A percentile compares a stretch with the other conserved stretches of the same genome.
Conservation (phyloP, 2,888 invertebrate species). For the Eupithecia subumbrata region DNA sequence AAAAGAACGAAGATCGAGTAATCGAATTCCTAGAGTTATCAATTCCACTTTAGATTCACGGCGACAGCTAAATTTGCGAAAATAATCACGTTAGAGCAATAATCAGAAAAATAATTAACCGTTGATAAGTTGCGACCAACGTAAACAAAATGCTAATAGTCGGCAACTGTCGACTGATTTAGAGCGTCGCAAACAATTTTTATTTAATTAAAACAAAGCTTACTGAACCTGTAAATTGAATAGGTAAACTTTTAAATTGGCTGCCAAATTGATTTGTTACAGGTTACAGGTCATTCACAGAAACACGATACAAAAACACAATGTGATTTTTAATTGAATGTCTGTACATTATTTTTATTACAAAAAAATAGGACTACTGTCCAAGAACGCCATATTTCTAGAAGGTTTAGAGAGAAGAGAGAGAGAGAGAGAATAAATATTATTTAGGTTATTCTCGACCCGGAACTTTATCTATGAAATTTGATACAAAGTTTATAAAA, state of each 20-base stretch:
- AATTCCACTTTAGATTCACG: not conserved
- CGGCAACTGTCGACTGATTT: conserved; percentile 25
- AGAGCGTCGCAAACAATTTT: conserved; percentile 24
- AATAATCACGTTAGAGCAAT: conserved; percentile 25
- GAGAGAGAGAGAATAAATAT: no score
- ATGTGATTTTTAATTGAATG: not conserved
- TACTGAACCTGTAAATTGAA: conserved; percentile 11
- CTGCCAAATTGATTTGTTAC: conserved; percentile 2
- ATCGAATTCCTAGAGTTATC: not conserved
- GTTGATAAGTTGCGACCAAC: conserved; percentile 11
- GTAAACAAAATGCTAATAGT: conserved; percentile 24
- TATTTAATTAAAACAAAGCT: conserved; percentile 18
- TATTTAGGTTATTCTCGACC: not conserved
- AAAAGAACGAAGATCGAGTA: not conserved
- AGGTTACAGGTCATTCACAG: not conserved
- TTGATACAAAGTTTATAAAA: not conserved
- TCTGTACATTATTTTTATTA: no score
- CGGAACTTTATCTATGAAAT: not conserved
- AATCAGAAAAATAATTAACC: conserved; percentile 20
- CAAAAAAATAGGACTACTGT: no score
- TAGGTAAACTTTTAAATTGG: conserved; percentile 2
- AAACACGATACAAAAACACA: not conserved
- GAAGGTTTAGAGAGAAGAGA: no score
- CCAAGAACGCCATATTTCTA: no score
- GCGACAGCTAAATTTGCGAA: not conserved